Evolutionary conservation across 2,113 vertebrate species (phyloP).

Genomic region (Ifrita kowaldi): DNA sequence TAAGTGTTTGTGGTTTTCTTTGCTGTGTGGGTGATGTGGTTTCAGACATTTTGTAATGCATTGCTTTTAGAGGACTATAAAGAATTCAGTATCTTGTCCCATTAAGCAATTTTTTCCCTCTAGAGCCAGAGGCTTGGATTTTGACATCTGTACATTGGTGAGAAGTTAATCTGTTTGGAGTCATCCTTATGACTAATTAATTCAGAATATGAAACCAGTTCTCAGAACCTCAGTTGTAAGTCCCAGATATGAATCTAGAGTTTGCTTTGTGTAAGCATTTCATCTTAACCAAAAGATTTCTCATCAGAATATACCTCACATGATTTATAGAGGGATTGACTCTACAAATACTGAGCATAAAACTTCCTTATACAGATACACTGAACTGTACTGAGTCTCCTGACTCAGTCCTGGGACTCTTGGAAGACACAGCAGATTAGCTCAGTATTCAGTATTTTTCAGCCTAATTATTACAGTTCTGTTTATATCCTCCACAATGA

Average conservation of each 20-base stretch:
- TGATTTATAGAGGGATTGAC: neutral
- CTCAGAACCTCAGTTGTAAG: neutral
- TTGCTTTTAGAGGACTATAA: neutral
- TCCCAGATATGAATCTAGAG: neutral
- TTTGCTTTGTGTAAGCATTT: neutral
- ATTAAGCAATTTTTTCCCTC: neutral
- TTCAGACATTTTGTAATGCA: slow-evolving; percentile 11
- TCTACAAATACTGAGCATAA: neutral
- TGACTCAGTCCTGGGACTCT: neutral
- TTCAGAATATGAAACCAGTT: neutral
- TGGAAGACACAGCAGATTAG: neutral
- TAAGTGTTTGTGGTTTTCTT: slow-evolving; percentile 56
- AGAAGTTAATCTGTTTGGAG: neutral
- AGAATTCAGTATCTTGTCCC: neutral
- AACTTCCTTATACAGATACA: neutral
- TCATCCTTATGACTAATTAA: neutral
- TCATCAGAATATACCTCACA: neutral
- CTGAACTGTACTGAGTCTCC: neutral
- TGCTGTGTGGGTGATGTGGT: slow-evolving; percentile 55
- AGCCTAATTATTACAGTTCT: neutral
- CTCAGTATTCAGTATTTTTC: neutral
- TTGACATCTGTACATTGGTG: neutral
- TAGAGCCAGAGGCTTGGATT: neutral
- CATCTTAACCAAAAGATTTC: neutral
- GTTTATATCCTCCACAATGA: neutral